Evolutionary conservation across 2,888 invertebrate genomes (phyloP).

Genomic region (Melieria picta): DNA sequence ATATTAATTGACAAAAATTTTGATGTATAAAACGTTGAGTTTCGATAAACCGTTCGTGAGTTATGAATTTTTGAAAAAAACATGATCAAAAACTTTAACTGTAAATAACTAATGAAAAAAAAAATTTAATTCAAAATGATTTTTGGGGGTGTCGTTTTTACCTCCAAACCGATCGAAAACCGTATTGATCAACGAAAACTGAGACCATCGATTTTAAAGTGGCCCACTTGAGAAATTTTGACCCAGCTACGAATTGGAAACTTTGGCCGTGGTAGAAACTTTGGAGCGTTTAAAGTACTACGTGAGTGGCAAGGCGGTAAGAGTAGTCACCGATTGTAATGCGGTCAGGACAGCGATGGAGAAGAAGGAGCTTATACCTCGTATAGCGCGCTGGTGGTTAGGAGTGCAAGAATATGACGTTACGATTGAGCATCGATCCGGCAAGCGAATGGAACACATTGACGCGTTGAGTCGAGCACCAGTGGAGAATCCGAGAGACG

Average conservation of each 20-base stretch:
- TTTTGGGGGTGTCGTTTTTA: too few species aligned
- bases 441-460: slow-evolving; percentile 29
- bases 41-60: too few species aligned
- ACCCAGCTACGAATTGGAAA: slow-evolving; percentile 51
- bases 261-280: slow-evolving; percentile 38
- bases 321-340: slow-evolving; percentile 35
- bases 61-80: too few species aligned
- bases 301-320: slow-evolving; percentile 31
- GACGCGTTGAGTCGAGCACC: slow-evolving; percentile 31
- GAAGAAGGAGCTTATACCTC: slow-evolving; percentile 31
- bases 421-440: slow-evolving; percentile 35
- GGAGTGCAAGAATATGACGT: slow-evolving; percentile 39
- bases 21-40: too few species aligned
- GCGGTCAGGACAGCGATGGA: slow-evolving; percentile 39
- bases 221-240: too few species aligned
- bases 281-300: slow-evolving; percentile 38
- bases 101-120: too few species aligned
- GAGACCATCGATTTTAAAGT: too few species aligned
- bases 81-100: too few species aligned
- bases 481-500: slow-evolving; percentile 8
- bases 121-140: too few species aligned
- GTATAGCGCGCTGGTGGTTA: slow-evolving; percentile 41
- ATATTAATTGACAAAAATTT: too few species aligned
- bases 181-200: too few species aligned
- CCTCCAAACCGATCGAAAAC: too few species aligned